These are phyloP conservation scores for Frieseomelitta varia DNA, from an alignment of 1,140 invertebrate species.

Conservation along the genomic window DNA sequence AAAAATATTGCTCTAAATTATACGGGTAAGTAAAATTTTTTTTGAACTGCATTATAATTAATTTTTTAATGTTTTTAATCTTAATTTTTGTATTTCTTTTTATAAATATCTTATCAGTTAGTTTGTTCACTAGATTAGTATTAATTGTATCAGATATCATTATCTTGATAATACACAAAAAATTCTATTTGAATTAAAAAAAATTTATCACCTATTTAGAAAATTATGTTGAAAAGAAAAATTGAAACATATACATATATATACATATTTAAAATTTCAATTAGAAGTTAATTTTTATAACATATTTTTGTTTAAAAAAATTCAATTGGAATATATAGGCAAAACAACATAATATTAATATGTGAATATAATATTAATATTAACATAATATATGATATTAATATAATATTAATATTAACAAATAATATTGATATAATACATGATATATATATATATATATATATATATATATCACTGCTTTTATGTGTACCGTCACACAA, in stretches of 20 bases:
- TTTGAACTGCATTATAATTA: neutral
- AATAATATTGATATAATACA: too few relatives aligned
- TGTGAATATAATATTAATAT: neutral
- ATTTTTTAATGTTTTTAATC: neutral
- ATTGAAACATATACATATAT: neutral
- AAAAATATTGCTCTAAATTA: neutral
- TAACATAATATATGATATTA: too few relatives aligned
- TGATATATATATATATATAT: too few relatives aligned
- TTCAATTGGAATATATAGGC: neutral
- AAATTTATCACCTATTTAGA: neutral
- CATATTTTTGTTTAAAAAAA: neutral
- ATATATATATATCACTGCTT: too few relatives aligned
- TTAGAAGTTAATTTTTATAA: neutral
- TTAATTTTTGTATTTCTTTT: neutral
- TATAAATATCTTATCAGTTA: neutral
- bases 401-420: too few relatives aligned
- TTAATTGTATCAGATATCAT: constrained; percentile 12
- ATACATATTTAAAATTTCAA: neutral
- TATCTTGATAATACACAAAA: neutral
- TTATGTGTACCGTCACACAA: neutral
- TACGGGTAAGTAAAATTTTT: neutral
- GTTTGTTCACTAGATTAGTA: neutral
- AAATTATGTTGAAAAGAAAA: neutral
- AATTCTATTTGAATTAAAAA: neutral
- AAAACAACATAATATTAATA: neutral